Percentiles rank a stretch among this genome's conserved stretches.
Conservation (phyloP, 2,888 invertebrate species). For the Volucella inflata region DNA sequence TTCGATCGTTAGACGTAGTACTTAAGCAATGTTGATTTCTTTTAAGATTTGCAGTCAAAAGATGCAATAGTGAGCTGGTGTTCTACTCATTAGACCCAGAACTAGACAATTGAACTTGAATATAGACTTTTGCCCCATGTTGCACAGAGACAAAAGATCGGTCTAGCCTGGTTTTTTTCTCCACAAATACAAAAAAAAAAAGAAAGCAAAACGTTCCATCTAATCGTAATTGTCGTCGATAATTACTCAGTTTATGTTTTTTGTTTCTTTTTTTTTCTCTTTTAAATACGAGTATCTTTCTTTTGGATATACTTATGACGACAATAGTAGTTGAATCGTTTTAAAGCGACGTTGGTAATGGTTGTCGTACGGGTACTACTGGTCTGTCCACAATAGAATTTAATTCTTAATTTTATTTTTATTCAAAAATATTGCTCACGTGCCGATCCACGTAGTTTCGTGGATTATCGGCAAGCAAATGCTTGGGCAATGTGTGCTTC, state of each 20-base stretch:
- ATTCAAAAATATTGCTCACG: conserved; percentile 26
- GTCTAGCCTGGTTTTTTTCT: neutral
- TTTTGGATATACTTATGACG: no score
- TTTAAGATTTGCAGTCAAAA: no score
- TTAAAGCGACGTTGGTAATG: neutral
- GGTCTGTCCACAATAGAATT: neutral
- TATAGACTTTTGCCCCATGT: no score
- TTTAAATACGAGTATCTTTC: no score
- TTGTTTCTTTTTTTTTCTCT: neutral
- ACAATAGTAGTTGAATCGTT: neutral
- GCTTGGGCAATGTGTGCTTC: conserved; percentile 27
- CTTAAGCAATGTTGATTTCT: no score
- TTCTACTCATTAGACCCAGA: no score
- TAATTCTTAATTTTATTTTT: neutral
- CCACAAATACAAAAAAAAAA: no score
- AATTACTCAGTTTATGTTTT: neutral
- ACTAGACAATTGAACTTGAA: no score
- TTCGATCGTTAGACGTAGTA: no score
- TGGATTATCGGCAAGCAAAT: conserved; percentile 19
- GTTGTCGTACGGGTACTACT: neutral
- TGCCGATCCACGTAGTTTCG: conserved; percentile 39
- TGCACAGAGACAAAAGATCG: no score
- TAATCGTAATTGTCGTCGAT: neutral
- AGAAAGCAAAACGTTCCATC: neutral
- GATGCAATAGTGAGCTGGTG: no score